Evolutionary conservation across 2,113 vertebrate genomes (phyloP).

Genomic region (Salvelinus sp.): DNA sequence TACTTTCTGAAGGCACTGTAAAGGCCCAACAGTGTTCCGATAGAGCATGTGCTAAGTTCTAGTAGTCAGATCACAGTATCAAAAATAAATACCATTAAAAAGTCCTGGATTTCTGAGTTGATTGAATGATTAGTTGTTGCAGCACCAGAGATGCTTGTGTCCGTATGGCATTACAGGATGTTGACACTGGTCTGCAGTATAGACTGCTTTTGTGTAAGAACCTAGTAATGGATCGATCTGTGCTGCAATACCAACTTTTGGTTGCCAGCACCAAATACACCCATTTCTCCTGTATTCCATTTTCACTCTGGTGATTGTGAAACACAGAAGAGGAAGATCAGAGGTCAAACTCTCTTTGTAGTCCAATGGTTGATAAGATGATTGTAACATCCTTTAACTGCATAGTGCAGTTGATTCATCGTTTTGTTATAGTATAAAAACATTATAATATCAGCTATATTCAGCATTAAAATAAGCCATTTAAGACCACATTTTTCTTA

Average conservation of each 20-base stretch:
- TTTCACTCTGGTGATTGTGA: background rate
- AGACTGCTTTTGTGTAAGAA: slow-evolving; percentile 18
- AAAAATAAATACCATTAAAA: slow-evolving; percentile 28
- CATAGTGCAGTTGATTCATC: slow-evolving; percentile 27
- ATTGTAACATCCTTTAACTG: background rate
- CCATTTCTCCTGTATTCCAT: background rate
- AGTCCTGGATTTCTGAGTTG: slow-evolving; percentile 19
- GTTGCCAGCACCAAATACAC: slow-evolving; percentile 70
- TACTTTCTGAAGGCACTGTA: too few relatives aligned
- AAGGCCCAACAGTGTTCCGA: slow-evolving; percentile 26
- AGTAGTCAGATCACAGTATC: slow-evolving; percentile 30
- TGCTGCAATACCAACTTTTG: slow-evolving; percentile 26
- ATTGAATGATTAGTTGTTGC: slow-evolving; percentile 20
- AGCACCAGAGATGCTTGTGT: background rate
- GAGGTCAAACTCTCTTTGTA: background rate
- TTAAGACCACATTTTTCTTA: slow-evolving; percentile 25
- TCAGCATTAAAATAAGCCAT: slow-evolving; percentile 10
- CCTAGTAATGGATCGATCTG: background rate
- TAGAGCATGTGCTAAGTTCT: slow-evolving; percentile 35
- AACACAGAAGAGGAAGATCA: too few relatives aligned
- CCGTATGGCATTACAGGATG: slow-evolving; percentile 9
- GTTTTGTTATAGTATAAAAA: slow-evolving; percentile 7
- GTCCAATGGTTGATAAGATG: background rate
- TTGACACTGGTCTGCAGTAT: background rate
- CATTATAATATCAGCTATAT: slow-evolving; percentile 22